These are phyloP conservation scores for Stichodactyla helianthus DNA, from an alignment of 64 coral and sea anemone genomes.

Conservation along the genomic window DNA sequence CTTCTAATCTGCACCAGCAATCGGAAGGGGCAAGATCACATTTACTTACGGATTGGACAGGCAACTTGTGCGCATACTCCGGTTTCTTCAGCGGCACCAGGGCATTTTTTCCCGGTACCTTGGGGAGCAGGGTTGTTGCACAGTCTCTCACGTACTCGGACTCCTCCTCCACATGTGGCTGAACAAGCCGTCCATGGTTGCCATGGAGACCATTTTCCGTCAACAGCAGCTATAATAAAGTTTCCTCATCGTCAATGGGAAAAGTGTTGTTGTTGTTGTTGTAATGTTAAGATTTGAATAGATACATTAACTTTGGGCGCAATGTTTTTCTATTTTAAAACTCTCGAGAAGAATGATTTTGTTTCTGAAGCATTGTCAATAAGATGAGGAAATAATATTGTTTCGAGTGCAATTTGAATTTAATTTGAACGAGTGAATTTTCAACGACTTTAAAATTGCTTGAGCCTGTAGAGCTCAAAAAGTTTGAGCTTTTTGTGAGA, in stretches of 20 bases:
- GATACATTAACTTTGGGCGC: too few species aligned
- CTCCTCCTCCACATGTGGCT: slow-evolving; percentile 15
- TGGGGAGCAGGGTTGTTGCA: slow-evolving; percentile 11
- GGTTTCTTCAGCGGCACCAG: background rate
- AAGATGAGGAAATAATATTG: too few species aligned
- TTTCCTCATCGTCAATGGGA: background rate
- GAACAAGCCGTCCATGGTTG: slow-evolving; percentile 4
- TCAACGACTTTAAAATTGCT: too few species aligned
- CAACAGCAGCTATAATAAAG: background rate
- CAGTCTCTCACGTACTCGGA: background rate
- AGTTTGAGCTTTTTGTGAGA: too few species aligned
- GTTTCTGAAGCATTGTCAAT: too few species aligned
- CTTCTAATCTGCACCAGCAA: too few species aligned
- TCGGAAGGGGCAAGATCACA: background rate
- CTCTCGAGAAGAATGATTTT: too few species aligned
- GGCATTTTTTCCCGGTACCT: background rate
- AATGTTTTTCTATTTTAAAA: too few species aligned
- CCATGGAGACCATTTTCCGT: slow-evolving; percentile 18
- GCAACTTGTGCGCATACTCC: background rate
- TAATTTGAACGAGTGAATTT: too few species aligned
- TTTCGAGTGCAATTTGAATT: too few species aligned
- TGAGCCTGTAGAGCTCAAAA: too few species aligned
- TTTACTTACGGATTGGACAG: slow-evolving; percentile 12
- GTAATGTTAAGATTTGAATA: background rate
- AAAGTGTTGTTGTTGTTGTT: too few species aligned